Conservation (phyloP, 2,888 invertebrate species). For the Cephus pulcher region DNA sequence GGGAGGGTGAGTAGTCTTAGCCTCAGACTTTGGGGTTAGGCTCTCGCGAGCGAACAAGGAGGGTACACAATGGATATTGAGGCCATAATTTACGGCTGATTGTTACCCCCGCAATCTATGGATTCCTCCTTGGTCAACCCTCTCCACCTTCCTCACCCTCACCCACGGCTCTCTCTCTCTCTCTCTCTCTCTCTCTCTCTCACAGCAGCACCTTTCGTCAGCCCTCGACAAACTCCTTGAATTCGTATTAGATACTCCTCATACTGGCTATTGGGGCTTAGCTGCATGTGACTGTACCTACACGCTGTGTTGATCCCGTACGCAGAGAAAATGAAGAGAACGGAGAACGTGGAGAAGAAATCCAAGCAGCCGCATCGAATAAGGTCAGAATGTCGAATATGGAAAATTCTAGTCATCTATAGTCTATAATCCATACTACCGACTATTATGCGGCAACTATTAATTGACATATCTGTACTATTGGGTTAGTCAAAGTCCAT, state of each 20-base stretch:
- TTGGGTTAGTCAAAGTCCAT: no score
- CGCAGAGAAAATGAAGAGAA: background rate
- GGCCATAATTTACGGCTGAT: slow-evolving; percentile 67
- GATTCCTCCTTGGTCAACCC: slow-evolving; percentile 50
- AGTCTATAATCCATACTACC: no score
- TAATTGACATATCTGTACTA: no score
- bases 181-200: background rate
- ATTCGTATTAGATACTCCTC: slow-evolving; percentile 51
- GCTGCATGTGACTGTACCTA: no score
- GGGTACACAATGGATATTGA: slow-evolving; percentile 67
- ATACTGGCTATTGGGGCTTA: no score
- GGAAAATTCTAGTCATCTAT: no score
- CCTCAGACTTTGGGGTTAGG: slow-evolving; percentile 63
- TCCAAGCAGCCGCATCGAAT: no score
- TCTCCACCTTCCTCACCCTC: background rate
- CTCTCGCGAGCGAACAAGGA: slow-evolving; percentile 50
- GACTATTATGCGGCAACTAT: no score
- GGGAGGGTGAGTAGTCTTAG: slow-evolving; percentile 64
- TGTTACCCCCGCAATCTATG: slow-evolving; percentile 66
- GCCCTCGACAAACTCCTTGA: slow-evolving; percentile 58
- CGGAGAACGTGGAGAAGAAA: background rate
- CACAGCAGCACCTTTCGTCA: slow-evolving; percentile 39
- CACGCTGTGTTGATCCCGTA: no score
- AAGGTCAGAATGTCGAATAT: no score
- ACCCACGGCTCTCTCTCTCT: background rate